A percentile compares a stretch with the other conserved stretches of the same genome.
Evolutionary conservation across 2,797 vertebrate genomes (phyloP).

Genomic region (Diplodus sargus): DNA sequence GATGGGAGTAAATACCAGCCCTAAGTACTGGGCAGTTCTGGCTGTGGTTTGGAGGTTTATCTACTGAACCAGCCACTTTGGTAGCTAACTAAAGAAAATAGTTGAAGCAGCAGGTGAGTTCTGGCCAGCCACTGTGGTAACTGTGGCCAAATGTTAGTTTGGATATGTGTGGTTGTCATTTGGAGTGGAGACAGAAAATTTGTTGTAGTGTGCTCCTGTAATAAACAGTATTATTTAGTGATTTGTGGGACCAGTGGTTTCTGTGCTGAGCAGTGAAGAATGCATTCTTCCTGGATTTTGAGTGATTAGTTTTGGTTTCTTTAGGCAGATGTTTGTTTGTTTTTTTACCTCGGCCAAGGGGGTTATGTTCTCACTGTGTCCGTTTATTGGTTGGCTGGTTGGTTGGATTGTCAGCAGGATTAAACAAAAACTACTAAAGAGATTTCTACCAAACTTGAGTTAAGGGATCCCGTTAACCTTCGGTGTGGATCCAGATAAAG

Average conservation of each 20-base stretch:
- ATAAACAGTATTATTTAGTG: constrained; percentile 32
- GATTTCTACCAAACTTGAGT: too few species aligned
- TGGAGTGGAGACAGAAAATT: constrained; percentile 31
- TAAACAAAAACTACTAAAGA: too few species aligned
- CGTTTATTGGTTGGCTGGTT: too few species aligned
- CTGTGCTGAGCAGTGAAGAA: not conserved
- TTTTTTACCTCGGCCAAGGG: too few species aligned
- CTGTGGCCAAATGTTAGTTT: constrained; percentile 48
- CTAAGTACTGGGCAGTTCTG: constrained; percentile 33
- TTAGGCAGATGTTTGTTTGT: not conserved
- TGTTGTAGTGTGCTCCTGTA: constrained; percentile 25
- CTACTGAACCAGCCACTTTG: constrained; percentile 48
- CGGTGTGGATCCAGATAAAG: too few species aligned
- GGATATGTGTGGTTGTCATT: constrained; percentile 33
- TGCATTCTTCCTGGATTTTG: not conserved
- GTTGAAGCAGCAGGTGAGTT: constrained; percentile 55
- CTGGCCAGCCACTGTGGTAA: constrained; percentile 34
- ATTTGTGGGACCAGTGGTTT: constrained; percentile 10
- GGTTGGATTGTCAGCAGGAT: too few species aligned
- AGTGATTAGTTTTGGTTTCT: constrained; percentile 4
- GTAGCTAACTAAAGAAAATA: constrained; percentile 53
- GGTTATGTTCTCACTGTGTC: too few species aligned
- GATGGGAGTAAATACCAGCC: constrained; percentile 36
- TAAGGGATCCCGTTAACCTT: too few species aligned
- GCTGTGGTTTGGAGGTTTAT: constrained; percentile 55